Conservation (phyloP, 2,888 invertebrate species). For the Epinotia demarniana region DNA sequence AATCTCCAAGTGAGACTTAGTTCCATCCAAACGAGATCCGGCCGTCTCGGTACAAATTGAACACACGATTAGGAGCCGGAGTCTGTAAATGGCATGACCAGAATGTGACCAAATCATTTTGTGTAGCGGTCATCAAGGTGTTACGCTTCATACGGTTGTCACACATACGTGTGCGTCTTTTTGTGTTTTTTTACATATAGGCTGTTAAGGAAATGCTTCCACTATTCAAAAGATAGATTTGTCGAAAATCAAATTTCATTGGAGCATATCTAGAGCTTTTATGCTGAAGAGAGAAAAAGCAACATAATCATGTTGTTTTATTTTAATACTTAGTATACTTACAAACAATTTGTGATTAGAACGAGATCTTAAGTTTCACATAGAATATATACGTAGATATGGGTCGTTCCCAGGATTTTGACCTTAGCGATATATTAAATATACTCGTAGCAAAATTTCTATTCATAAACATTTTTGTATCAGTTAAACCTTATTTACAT, state of each 20-base stretch:
- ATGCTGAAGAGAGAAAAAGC: too few species aligned
- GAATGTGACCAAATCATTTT: constrained; percentile 79
- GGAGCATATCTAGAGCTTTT: too few species aligned
- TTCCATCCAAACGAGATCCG: constrained; percentile 26
- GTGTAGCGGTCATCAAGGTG: constrained; percentile 66
- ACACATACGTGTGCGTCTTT: background rate
- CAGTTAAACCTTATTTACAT: background rate
- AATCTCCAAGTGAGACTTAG: constrained; percentile 21
- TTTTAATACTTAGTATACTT: too few species aligned
- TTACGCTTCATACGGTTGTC: constrained; percentile 34
- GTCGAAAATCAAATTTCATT: background rate
- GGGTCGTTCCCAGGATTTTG: too few species aligned
- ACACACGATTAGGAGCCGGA: constrained; percentile 34
- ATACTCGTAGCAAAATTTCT: too few species aligned
- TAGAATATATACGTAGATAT: background rate
- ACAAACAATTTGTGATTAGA: too few species aligned
- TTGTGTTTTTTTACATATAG: constrained; percentile 16
- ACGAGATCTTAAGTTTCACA: background rate
- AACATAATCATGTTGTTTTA: too few species aligned
- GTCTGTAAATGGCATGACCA: constrained; percentile 65
- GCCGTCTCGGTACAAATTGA: constrained; percentile 36
- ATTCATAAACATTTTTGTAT: background rate
- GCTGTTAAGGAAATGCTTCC: background rate
- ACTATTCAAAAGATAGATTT: background rate
- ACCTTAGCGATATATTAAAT: background rate